Evolutionary conservation across 2,888 invertebrate genomes (phyloP).

Genomic region (Drosophila tripunctata): DNA sequence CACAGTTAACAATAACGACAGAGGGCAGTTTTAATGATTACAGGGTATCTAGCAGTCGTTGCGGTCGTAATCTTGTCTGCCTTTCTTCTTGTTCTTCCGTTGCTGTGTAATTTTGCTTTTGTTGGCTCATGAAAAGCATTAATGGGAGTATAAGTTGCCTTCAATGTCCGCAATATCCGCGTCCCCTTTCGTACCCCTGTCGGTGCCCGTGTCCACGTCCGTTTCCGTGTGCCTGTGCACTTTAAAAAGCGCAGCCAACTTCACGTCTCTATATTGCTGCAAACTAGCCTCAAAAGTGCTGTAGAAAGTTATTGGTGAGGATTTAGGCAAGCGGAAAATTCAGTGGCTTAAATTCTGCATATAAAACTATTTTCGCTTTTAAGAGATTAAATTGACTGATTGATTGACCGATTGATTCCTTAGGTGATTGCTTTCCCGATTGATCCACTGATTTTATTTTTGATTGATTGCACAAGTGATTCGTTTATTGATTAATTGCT

Average conservation of each 20-base stretch:
- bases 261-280: not conserved
- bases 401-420: too few species aligned
- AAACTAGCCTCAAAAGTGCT: conserved; percentile 8
- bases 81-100: not conserved
- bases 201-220: not conserved
- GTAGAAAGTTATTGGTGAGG: not conserved
- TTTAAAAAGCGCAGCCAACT: conserved; percentile 10
- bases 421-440: too few species aligned
- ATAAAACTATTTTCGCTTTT: too few species aligned
- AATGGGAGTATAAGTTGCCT: conserved; percentile 7
- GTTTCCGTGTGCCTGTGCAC: not conserved
- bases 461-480: too few species aligned
- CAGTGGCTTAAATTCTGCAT: not conserved
- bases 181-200: not conserved
- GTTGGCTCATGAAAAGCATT: conserved; percentile 35
- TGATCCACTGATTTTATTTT: too few species aligned
- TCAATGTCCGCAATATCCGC: conserved; percentile 3
- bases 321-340: not conserved
- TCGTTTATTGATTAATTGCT: too few species aligned
- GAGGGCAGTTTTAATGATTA: not conserved
- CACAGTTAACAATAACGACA: too few species aligned
- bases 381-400: too few species aligned
- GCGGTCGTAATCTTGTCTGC: not conserved
- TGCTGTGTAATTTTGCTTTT: conserved; percentile 21
- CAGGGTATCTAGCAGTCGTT: conserved; percentile 6